Percentiles rank a stretch among this genome's conserved stretches.
Conservation (phyloP, 2,113 vertebrate species). For the Nematolebias whitei region DNA sequence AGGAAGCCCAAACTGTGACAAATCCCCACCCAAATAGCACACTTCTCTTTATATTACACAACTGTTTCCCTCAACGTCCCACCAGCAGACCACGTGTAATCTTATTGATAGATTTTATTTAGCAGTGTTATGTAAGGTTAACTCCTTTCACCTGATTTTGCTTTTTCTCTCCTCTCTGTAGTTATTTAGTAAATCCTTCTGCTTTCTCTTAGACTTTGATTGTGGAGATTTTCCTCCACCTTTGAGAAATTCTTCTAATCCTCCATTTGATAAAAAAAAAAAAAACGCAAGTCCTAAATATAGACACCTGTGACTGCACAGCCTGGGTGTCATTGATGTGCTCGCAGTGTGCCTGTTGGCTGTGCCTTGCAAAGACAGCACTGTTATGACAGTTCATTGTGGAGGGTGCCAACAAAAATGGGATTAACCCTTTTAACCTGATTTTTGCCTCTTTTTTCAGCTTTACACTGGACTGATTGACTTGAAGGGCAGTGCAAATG, state of each 20-base stretch:
- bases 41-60: slow-evolving; percentile 8
- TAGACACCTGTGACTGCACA: slow-evolving; percentile 60
- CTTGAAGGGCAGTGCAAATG: slow-evolving; percentile 18
- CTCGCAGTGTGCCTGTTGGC: slow-evolving; percentile 64
- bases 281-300: slow-evolving; percentile 62
- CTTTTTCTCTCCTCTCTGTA: slow-evolving; percentile 26
- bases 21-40: background rate
- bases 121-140: slow-evolving; percentile 43
- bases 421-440: slow-evolving; percentile 71
- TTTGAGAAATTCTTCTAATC: slow-evolving; percentile 67
- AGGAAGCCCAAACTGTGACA: background rate
- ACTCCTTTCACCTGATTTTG: slow-evolving; percentile 48
- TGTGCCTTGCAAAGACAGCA: slow-evolving; percentile 57
- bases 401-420: slow-evolving; percentile 72
- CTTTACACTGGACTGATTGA: slow-evolving; percentile 7
- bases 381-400: slow-evolving; percentile 66
- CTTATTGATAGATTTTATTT: slow-evolving; percentile 51
- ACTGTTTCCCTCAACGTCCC: slow-evolving; percentile 28
- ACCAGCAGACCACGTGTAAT: slow-evolving; percentile 42
- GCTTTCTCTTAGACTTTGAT: slow-evolving; percentile 55
- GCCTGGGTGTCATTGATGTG: slow-evolving; percentile 59
- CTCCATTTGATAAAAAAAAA: slow-evolving; percentile 69
- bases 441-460: slow-evolving; percentile 28
- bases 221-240: slow-evolving; percentile 66
- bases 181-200: slow-evolving; percentile 59